Evolutionary conservation across 2,113 vertebrate genomes (phyloP), one percentile per base, ranked within the genome.

Genomic region (Ascaphus truei): DNA sequence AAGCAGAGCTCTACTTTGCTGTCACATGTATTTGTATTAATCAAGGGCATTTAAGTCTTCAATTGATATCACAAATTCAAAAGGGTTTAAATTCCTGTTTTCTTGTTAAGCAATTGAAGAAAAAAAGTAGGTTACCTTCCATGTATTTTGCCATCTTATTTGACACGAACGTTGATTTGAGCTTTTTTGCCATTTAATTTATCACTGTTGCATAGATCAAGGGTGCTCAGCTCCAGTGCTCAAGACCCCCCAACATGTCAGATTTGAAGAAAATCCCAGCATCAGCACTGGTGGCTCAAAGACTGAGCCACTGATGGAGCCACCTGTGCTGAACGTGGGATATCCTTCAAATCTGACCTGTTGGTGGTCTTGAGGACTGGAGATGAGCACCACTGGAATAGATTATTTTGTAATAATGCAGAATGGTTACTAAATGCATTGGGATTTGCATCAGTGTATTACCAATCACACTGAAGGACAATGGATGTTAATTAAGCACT

Each of bases 21-120:
- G 75, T 79, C 74, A 59, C 69, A 75, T 67, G 71, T 69, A 80
- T 73, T 83, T 80, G 73, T 80, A 81, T 82, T 82, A 80, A 85
- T 81, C 76, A 82, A 85, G 75, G 77, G 34, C 80, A 83, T 76
- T 83, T 78, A 80, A 77, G 71, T 75, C 82, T 77, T 82, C 68
- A 48, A 71, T 72, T 75, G 73, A 71, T 67, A 74, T 65, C 71
- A 45, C 76, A 79, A 82, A 86, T 74, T 48, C 73, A 74, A 79
- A 84, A 62, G 74, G 23, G 76, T 68, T 75, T 73, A 11, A 63
- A 73, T 77, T 71, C 83, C 68, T 64, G 72, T 65, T 56, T 78
- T 53, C 50, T 22, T n/a, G 20, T 45, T 7, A 3, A 16, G 4
- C 5, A 18, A 18, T 6, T 45, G 6, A 16, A n/a, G n/a, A n/a